These are phyloP conservation scores for Nymphalis polychloros DNA, from an alignment of 2,888 invertebrate species.

Conservation along the genomic window DNA sequence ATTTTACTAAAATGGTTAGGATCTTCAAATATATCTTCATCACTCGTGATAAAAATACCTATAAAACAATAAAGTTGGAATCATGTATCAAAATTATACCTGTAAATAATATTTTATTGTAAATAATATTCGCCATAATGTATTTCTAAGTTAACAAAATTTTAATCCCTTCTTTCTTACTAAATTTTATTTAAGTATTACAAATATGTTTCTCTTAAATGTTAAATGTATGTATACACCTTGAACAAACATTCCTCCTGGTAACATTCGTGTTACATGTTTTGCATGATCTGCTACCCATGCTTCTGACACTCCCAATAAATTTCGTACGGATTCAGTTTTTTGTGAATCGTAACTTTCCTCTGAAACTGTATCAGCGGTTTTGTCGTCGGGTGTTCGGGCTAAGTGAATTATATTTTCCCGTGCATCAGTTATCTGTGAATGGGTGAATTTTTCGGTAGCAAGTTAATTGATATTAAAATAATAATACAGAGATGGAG, in stretches of 20 bases:
- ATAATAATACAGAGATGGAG: neutral
- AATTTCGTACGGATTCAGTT: constrained; percentile 66
- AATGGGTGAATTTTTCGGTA: constrained; percentile 30
- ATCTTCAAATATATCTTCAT: constrained; percentile 83
- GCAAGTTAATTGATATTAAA: neutral
- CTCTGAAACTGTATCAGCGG: constrained; percentile 57
- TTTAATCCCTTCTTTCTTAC: neutral
- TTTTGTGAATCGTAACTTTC: constrained; percentile 58
- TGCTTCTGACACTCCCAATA: constrained; percentile 83
- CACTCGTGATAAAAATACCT: constrained; percentile 88
- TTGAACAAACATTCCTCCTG: constrained; percentile 93
- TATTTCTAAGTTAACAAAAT: neutral
- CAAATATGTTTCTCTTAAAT: neutral
- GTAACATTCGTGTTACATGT: constrained; percentile 93
- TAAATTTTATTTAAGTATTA: neutral
- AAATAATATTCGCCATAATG: neutral
- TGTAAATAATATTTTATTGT: neutral
- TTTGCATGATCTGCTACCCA: constrained; percentile 91
- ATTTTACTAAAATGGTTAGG: constrained; percentile 81
- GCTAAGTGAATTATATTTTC: constrained; percentile 91
- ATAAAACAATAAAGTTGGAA: constrained; percentile 39
- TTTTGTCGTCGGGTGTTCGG: constrained; percentile 85
- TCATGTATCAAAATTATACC: neutral
- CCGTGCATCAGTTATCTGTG: constrained; percentile 83
- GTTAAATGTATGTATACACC: constrained; percentile 74